Evolutionary conservation across 2,797 vertebrate species (phyloP), one percentile per base, ranked within the genome.

Genomic region (Spinibarbus caldwelli): DNA sequence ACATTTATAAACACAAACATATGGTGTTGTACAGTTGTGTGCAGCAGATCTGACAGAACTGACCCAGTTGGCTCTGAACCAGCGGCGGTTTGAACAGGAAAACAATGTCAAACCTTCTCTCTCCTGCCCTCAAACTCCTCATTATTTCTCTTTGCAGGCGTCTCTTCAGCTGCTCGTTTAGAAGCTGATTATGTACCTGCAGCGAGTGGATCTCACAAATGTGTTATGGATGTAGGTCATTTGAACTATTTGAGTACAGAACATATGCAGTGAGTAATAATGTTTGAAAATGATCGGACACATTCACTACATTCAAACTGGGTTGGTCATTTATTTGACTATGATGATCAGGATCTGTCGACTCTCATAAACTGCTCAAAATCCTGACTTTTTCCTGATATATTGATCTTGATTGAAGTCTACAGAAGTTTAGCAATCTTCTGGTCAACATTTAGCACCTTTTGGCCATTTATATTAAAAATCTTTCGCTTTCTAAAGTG

Each of bases 41-140:
- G 15, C 14, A 6, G 87, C 81, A 84, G 86, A 87, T 90, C 57
- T 85, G 70, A 64, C 68, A 59, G 81, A 79, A 72, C 89, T 93
- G 93, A 95, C 93, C 93, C 92, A 94, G 88, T 94, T 94, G 93
- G 93, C 92, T 62, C 23, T 43, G 34, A 45, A 76, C 89, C 92
- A 92, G 82, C 87, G 68, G 90, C 78, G 85, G 90, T 91, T 87
- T 82, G 62, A 88, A 81, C 41, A 87, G 87, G 88, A 94, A 92
- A 91, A 92, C 79, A 88, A 68, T 11, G 43, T 31, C 36, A 14
- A 54, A 29, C 19, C 59, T 64, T 64, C 0, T 14, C 59, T 31
- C 59, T 79, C 11, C 14, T 9, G 9, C 31, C 36, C 47, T 34
- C n/a, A 45, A n/a, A 36, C 36, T 67, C 59, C 31, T 57, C 45